Base-by-base conservation (phyloP, 2,888 invertebrate species). In the Asteroscopus sphinx region DNA sequence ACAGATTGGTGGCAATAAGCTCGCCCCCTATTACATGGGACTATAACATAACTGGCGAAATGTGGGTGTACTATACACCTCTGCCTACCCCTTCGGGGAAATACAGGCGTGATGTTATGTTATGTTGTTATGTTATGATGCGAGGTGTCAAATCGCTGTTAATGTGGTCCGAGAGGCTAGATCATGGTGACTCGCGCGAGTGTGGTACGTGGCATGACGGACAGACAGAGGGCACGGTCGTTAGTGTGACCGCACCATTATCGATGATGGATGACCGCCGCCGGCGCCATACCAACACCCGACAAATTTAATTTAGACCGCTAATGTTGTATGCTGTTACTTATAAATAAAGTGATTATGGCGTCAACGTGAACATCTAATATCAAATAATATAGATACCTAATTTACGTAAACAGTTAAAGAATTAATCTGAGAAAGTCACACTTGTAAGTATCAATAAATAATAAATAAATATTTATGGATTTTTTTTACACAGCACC, bases 221-320 rank as follows among this genome's bases (percentile, higher is more conserved):
- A 79, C 81, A 79, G 80, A 79, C 81, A 79, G 83, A 79, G 80
- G 78, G 79, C 78, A 76, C 80, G 83, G 85, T 91, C 92, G 90
- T 92, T 92, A 92, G 89, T 85, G 85, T 78, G 81, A 81, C 82
- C 80, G 75, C 78, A 79, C 87, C 90, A 91, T 92, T 92, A 92
- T 86, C 74, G 83, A 89, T 93, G 93, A 93, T 93, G 88, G 92
- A 93, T 92, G 84, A 84, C 85, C 87, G 79, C 79, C 81, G 85
- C 79, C 85, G 87, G 87, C 90, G 90, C 86, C 88, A 81, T 73
- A 76, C 82, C 80, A 85, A 88, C 86, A 89, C 83, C 86, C 87
- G 83, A 91, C 92, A 91, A 92, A 93, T 93, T 93, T 90, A 91
- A 93, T 93, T 93, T 91, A 87, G 85, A 91, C 83, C 83, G 81